Conservation (phyloP, 1,140 invertebrate genomes). For the Pseudomyrmex cubaensis region DNA sequence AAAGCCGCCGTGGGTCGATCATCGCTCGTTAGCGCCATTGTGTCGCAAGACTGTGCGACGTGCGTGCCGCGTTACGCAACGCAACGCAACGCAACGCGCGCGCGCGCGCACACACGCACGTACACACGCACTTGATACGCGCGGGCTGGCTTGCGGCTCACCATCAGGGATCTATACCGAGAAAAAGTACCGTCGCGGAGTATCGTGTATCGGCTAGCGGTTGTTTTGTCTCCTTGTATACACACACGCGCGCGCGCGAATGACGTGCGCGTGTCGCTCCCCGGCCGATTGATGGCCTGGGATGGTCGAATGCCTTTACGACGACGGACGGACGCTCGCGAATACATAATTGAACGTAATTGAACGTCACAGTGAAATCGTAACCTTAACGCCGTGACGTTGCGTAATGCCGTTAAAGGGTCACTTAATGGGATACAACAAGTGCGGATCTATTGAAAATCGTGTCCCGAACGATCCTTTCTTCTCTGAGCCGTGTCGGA, state of each 20-base stretch:
- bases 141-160: slow-evolving; percentile 56
- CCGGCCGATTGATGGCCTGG: slow-evolving; percentile 13
- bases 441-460: not conserved
- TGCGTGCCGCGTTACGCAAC: slow-evolving; percentile 65
- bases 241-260: not conserved
- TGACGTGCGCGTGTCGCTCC: not conserved
- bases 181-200: slow-evolving; percentile 47
- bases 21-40: slow-evolving; percentile 71
- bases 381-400: slow-evolving; percentile 3
- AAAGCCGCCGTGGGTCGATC: slow-evolving; percentile 59
- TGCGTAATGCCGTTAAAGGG: slow-evolving; percentile 19
- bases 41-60: slow-evolving; percentile 33
- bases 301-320: not conserved
- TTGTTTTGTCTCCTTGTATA: slow-evolving; percentile 37
- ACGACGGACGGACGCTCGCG: not conserved
- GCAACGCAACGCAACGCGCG: slow-evolving; percentile 18
- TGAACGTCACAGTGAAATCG: slow-evolving; percentile 27
- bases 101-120: slow-evolving; percentile 5
- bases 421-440: not conserved
- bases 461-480: not conserved
- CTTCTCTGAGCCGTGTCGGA: no score
- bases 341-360: slow-evolving; percentile 51
- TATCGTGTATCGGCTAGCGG: slow-evolving; percentile 39
- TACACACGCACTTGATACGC: slow-evolving; percentile 61
- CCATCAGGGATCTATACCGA: slow-evolving; percentile 57